phyloP scores from a whole-genome alignment of 2,113 vertebrate species.

The human region DNA sequence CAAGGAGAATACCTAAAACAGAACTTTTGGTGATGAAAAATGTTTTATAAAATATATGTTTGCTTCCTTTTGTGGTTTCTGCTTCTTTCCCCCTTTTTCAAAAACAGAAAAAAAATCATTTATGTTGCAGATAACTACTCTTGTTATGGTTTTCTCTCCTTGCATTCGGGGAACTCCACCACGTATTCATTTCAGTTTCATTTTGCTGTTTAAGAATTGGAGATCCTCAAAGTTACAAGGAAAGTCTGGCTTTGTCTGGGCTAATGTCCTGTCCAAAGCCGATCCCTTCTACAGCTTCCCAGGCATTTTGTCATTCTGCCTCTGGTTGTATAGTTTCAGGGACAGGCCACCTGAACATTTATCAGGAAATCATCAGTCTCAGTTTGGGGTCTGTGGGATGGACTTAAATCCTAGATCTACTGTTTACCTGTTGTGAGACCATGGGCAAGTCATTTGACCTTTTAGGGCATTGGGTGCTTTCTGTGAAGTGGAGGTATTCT shows the following conservation, averaged over 20 bases:
- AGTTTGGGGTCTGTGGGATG: not conserved
- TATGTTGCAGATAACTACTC: not conserved
- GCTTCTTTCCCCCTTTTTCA: not conserved
- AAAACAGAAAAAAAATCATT: not conserved
- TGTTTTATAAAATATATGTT: slow-evolving; percentile 62
- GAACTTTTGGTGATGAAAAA: slow-evolving; percentile 64
- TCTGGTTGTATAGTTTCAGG: not conserved
- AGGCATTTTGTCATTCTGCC: not conserved
- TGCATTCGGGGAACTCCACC: not conserved
- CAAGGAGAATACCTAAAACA: slow-evolving; percentile 74
- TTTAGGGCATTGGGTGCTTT: not conserved
- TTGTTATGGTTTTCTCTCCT: not conserved
- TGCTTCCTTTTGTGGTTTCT: slow-evolving; percentile 31
- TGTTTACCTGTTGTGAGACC: not conserved
- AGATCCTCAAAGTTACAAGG: not conserved
- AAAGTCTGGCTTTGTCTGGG: not conserved
- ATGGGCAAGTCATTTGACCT: not conserved
- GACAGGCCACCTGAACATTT: not conserved
- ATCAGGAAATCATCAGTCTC: not conserved
- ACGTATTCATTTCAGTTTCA: not conserved
- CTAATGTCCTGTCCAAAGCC: not conserved
- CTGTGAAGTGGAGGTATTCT: not conserved
- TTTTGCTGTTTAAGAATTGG: slow-evolving; percentile 30
- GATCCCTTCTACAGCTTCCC: not conserved
- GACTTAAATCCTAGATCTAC: not conserved